Conservation (phyloP, 2,797 vertebrate species). For the Peromyscus nudipes region DNA sequence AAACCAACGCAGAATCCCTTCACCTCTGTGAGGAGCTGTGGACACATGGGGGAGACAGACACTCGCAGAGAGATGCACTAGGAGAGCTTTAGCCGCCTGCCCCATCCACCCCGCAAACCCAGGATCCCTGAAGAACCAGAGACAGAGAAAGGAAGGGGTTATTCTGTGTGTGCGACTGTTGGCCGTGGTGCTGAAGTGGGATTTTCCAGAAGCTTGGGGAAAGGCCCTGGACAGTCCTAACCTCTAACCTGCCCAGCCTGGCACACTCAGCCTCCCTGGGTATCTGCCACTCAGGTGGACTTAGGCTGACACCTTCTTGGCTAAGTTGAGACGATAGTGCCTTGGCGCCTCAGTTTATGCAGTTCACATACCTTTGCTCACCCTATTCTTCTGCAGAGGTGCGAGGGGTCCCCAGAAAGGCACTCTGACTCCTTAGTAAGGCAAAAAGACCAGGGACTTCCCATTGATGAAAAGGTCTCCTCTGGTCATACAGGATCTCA, state of each 20-base stretch:
- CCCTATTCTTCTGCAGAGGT: not conserved
- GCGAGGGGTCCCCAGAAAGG: not conserved
- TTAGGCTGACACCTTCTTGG: not conserved
- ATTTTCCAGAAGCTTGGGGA: not conserved
- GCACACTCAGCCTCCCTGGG: not conserved
- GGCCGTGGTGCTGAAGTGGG: slow-evolving; percentile 64
- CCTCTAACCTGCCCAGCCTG: not conserved
- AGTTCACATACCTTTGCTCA: not conserved
- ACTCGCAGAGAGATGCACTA: slow-evolving; percentile 47
- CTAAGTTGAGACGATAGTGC: not conserved
- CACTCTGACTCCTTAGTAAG: not conserved
- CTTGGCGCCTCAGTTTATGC: not conserved
- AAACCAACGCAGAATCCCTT: not conserved
- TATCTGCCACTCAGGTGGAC: not conserved
- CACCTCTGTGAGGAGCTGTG: slow-evolving; percentile 52
- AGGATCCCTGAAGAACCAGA: not conserved
- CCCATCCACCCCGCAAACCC: not conserved
- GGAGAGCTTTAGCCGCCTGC: not conserved
- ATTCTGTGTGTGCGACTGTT: accelerated
- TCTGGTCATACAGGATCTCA: not conserved
- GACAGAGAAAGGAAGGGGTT: not conserved
- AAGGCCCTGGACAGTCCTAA: not conserved
- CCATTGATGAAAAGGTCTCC: not conserved
- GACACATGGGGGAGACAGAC: slow-evolving; percentile 83
- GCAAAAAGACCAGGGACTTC: not conserved